Evolutionary conservation across 2,888 invertebrate species (phyloP).

Genomic region (Hydrotaea cyrtoneurina): DNA sequence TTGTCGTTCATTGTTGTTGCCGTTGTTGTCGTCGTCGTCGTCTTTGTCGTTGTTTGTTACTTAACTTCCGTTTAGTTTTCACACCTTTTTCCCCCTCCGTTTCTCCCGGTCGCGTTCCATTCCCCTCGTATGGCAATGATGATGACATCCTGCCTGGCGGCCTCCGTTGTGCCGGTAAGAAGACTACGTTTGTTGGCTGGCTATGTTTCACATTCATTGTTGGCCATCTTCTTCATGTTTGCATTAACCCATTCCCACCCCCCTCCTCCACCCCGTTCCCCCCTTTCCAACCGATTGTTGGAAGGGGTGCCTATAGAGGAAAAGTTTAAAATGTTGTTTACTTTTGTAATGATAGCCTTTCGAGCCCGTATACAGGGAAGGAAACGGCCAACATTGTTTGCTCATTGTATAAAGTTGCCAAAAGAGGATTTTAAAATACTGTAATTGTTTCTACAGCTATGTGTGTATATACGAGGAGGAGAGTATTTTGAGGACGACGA

Average conservation of each 20-base stretch:
- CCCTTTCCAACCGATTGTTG: not conserved
- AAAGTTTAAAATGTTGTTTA: constrained; percentile 63
- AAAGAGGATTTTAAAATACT: constrained; percentile 52
- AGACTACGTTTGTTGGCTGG: not conserved
- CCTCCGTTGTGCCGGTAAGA: not conserved
- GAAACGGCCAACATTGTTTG: constrained; percentile 40
- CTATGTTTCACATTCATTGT: not conserved
- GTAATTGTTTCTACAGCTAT: constrained; percentile 38
- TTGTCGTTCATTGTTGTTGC: constrained; percentile 19
- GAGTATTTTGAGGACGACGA: not conserved
- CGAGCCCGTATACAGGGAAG: constrained; percentile 5
- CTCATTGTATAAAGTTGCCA: constrained; percentile 57
- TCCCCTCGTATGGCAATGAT: constrained; percentile 24
- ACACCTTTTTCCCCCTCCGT: constrained; percentile 57
- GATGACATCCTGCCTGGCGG: constrained; percentile 47
- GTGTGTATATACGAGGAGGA: constrained; percentile 10
- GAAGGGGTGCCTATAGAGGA: constrained; percentile 11
- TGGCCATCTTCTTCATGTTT: constrained; percentile 12
- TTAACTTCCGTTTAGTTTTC: constrained; percentile 65
- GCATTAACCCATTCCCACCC: not conserved
- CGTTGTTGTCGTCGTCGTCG: constrained; percentile 39
- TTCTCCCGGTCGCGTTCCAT: constrained; percentile 33
- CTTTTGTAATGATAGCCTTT: constrained; percentile 62
- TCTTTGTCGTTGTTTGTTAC: constrained; percentile 63
- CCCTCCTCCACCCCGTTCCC: not conserved